A percentile compares a stretch with the other conserved stretches of the same genome.
Conservation (phyloP, 35 echinoderm and acorn worm species). For the Lytechinus pictus region DNA sequence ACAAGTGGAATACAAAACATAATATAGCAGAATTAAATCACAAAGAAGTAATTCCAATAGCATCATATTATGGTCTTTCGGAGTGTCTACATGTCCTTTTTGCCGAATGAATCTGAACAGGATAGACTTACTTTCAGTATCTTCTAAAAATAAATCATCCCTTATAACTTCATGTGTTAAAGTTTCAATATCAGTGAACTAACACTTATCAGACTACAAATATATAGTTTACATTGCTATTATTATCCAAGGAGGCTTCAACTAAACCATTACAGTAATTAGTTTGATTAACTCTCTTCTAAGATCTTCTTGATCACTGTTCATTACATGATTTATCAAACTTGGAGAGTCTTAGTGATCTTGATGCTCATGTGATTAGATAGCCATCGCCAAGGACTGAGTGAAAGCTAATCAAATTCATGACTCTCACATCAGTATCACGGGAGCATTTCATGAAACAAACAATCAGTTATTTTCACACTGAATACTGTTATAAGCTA, state of each 20-base stretch:
- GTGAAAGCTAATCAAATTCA: background rate
- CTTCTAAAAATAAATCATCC: background rate
- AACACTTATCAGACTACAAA: background rate
- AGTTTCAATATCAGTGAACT: no score
- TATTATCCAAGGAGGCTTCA: background rate
- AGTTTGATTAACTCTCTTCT: background rate
- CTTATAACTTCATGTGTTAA: background rate
- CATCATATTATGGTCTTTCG: background rate
- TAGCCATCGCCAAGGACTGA: background rate
- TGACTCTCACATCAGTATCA: background rate
- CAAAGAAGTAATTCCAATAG: background rate
- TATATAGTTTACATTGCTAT: background rate
- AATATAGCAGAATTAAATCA: background rate
- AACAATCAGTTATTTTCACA: no score
- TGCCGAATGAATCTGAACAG: background rate
- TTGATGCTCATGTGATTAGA: background rate
- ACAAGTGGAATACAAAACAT: background rate
- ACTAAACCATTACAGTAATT: background rate
- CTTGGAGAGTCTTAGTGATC: background rate
- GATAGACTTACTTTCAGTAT: background rate
- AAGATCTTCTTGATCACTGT: background rate
- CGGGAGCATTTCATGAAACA: background rate
- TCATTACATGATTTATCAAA: background rate
- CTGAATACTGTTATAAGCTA: no score
- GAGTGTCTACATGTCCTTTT: background rate